Conservation (phyloP, 1,140 invertebrate species). For the Centruroides vittatus region DNA sequence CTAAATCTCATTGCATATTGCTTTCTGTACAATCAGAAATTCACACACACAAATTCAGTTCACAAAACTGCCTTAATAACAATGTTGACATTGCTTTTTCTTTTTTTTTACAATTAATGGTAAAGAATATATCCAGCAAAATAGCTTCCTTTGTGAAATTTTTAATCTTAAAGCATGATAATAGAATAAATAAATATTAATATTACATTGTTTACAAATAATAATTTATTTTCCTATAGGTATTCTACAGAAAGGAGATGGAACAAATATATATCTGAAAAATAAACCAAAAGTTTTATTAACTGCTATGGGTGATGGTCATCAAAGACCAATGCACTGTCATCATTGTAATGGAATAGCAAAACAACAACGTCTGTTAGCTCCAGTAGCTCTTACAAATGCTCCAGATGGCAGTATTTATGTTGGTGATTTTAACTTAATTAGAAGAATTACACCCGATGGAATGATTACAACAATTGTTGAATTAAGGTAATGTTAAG, state of each 20-base stretch:
- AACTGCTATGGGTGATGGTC: slow-evolving; percentile 84
- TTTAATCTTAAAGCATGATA: no score
- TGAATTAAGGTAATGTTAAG: slow-evolving; percentile 56
- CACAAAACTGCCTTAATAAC: no score
- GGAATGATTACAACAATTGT: slow-evolving; percentile 82
- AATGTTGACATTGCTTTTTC: no score
- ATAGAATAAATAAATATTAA: neutral
- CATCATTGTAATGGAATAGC: slow-evolving; percentile 69
- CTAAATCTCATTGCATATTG: no score
- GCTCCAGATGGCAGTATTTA: slow-evolving; percentile 92
- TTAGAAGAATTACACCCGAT: slow-evolving; percentile 79
- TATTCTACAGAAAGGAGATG: slow-evolving; percentile 91
- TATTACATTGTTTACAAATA: neutral
- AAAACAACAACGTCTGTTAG: slow-evolving; percentile 68
- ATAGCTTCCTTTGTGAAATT: no score
- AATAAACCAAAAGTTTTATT: slow-evolving; percentile 65
- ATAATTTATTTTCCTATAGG: slow-evolving; percentile 27
- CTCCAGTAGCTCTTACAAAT: slow-evolving; percentile 80
- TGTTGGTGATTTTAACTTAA: slow-evolving; percentile 92
- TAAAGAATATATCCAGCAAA: no score
- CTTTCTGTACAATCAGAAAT: no score
- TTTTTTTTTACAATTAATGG: no score
- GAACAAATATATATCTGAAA: slow-evolving; percentile 81
- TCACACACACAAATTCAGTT: no score
- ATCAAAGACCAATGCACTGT: slow-evolving; percentile 57